Evolutionary conservation across 2,113 vertebrate species (phyloP).

Genomic region (Ptychochromis oligacanthus): DNA sequence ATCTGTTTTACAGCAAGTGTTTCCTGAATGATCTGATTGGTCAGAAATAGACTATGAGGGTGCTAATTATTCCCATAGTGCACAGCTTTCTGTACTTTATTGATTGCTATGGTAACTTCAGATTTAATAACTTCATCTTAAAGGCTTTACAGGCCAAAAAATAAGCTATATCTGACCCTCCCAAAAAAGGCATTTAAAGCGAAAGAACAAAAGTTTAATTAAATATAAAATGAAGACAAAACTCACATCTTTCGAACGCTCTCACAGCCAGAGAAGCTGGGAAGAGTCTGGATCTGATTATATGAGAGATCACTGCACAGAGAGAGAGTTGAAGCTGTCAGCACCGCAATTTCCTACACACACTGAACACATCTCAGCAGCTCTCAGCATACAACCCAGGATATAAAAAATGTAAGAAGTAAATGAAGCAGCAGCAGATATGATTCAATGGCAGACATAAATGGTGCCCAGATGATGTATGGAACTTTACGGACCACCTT

Average conservation of each 20-base stretch:
- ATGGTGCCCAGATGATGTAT: background rate
- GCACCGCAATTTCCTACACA: constrained; percentile 1
- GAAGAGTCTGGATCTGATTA: constrained; percentile 88
- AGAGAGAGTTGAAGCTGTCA: constrained; percentile 17
- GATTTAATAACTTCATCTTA: background rate
- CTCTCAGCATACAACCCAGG: background rate
- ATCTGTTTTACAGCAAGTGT: constrained; percentile 22
- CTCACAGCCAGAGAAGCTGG: constrained; percentile 87
- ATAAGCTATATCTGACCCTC: background rate
- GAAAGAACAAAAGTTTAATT: background rate
- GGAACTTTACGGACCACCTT: background rate
- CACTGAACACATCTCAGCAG: constrained; percentile 20
- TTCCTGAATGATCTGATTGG: constrained; percentile 25
- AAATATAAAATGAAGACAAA: background rate
- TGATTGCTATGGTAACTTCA: constrained; percentile 16
- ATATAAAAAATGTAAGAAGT: background rate
- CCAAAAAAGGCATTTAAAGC: background rate
- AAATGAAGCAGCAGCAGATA: constrained; percentile 1
- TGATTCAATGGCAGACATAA: background rate
- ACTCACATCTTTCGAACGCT: constrained; percentile 91
- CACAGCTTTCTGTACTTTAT: constrained; percentile 53
- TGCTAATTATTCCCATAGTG: constrained; percentile 53
- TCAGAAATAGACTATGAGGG: background rate
- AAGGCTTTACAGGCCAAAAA: background rate
- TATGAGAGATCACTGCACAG: constrained; percentile 90